Base-by-base conservation (phyloP, 1,140 invertebrate genomes). In the Temnothorax longispinosus region DNA sequence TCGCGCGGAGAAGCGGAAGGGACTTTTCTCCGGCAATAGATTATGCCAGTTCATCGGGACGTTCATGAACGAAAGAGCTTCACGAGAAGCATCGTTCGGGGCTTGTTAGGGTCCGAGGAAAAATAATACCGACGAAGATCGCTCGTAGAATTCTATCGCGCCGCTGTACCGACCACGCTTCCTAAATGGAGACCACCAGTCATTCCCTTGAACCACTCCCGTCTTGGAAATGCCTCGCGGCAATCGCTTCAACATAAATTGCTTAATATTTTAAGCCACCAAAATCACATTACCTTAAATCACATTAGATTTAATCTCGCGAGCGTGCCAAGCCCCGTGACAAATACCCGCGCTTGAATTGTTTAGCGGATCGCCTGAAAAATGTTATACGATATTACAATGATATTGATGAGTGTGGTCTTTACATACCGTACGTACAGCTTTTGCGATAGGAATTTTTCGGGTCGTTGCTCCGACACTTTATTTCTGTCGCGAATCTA, bases 241-340 rank as follows among this genome's bases (percentile, higher is more conserved):
- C 90, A 90, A 90, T 91, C 72, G 69, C 64, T 87, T 81, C 85
- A 86, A 88, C 77, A 67, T 81, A 56, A 41, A 75, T 86, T 88
- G 87, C 80, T 87, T 89, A 89, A 90, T 90, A 91, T 85, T 90
- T 90, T 89, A 89, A 91, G n/a, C n/a, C n/a, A n/a, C n/a, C n/a
- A n/a, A n/a, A n/a, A n/a, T n/a, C n/a, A n/a, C n/a, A n/a, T n/a
- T n/a, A n/a, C n/a, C n/a, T n/a, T n/a, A n/a, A n/a, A n/a, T n/a
- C n/a, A n/a, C n/a, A n/a, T n/a, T n/a, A n/a, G n/a, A n/a, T n/a
- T n/a, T n/a, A n/a, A n/a, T n/a, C n/a, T n/a, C n/a, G n/a, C n/a
- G n/a, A n/a, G n/a, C n/a, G n/a, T n/a, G n/a, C n/a, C n/a, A n/a
- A n/a, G n/a, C n/a, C n/a, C n/a, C n/a, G n/a, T n/a, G n/a, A n/a